Conservation (phyloP, 30 jellyfish, hydroid and myxozoan species). For the Nemopilema nomurai region DNA sequence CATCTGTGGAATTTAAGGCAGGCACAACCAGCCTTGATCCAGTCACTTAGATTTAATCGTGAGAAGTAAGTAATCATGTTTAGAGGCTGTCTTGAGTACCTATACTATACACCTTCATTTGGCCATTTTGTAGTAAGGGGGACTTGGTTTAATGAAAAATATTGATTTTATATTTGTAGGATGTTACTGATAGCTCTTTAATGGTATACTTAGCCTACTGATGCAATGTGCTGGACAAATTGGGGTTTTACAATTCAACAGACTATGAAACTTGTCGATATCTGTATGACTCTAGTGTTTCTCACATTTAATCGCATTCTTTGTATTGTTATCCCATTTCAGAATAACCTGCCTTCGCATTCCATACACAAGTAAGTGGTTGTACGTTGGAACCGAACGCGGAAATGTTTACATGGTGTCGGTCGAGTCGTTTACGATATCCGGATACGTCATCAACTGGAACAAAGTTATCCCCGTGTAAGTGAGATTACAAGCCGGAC, state of each 20-base stretch:
- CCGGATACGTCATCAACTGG: conserved; percentile 96
- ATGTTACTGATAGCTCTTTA: too few relatives aligned
- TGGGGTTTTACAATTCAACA: too few relatives aligned
- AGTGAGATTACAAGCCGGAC: conserved; percentile 24
- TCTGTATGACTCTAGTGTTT: too few relatives aligned
- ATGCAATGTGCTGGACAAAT: too few relatives aligned
- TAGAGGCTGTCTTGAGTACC: too few relatives aligned
- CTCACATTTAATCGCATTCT: too few relatives aligned
- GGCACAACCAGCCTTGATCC: conserved; percentile 91
- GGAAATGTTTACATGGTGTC: conserved; percentile 94
- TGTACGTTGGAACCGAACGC: conserved; percentile 98
- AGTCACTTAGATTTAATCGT: conserved; percentile 78
- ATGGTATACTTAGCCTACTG: too few relatives aligned
- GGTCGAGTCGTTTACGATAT: conserved; percentile 81
- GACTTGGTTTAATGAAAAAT: too few relatives aligned
- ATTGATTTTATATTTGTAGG: too few relatives aligned
- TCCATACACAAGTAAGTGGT: conserved; percentile 94
- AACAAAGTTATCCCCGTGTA: conserved; percentile 93
- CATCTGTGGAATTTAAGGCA: conserved; percentile 97
- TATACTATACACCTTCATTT: too few relatives aligned
- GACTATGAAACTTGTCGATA: too few relatives aligned
- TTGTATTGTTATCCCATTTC: background rate
- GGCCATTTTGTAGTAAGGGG: too few relatives aligned
- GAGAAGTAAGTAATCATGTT: conserved; percentile 88
- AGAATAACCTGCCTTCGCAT: conserved; percentile 82